Base-by-base conservation (phyloP, 2,888 invertebrate species). In the Euzetes globulus region DNA sequence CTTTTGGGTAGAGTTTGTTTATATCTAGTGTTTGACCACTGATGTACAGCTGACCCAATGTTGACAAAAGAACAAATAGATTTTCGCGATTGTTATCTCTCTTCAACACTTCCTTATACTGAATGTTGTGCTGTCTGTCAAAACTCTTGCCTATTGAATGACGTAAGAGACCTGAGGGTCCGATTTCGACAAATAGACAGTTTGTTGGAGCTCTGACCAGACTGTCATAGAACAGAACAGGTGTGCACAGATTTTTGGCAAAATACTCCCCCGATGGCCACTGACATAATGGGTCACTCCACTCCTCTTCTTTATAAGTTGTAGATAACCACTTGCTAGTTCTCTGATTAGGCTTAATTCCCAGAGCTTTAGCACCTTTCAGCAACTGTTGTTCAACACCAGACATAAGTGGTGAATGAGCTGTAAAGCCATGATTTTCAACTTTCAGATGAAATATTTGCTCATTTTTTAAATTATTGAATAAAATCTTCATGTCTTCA, bases 211-310 rank as follows among this genome's bases (percentile, higher is more conserved):
- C 86, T 81, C 90, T 88, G 78, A 86, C 84, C 78, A 96, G 81
- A 4, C 91, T 95, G 82, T 94, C 94, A 81, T 94, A 89, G 87
- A 94, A 96, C 72, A 92, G 86, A 72, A 96, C 96, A 13, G 94
- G 94, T 73, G 94, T 94, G 75, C 95, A 85, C 78, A 96, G 85
- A 84, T 97, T 97, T 86, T 96, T 94, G 45, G 94, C 94, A 83
- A 96, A 95, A 84, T 99, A 99, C 45, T 90, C 91, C 0, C 92
- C 90, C 68, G 93, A 93, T 77, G 93, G 94, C 79, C 88, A 85
- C 81, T 88, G 87, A 0, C 94, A 91, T 50, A 92, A 82, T 0
- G 90, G 87, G 0, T 88, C 86, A 78, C 86, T 86, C 72, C 72
- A 72, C 58, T 89, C 87, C 2, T 86, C 85, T 83, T 91, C 90